Base-by-base conservation (phyloP, 2,113 vertebrate species). In the Aplodontia rufa region DNA sequence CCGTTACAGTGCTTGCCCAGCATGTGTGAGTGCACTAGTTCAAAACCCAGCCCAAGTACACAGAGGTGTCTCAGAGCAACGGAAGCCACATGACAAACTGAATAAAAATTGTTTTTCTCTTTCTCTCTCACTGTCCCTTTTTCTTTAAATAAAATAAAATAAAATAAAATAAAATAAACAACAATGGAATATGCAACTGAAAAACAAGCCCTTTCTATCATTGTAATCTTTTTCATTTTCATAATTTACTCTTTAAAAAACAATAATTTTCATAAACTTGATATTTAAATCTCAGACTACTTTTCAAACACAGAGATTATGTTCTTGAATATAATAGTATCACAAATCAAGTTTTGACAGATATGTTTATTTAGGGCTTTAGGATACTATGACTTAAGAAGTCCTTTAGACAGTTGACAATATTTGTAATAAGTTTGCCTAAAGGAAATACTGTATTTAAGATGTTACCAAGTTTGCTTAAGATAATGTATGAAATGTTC, bases 401-500 rank as follows among this genome's bases (percentile, higher is more conserved):
- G 17, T 62, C 4, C 71, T 79, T 96, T 91, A 79, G 6, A 87
- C 11, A 64, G 28, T 60, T 93, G 81, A 96, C 14, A 90, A 68
- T 94, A 89, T 14, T 95, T 97, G 11, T 92, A 45, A 37, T 69
- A 94, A 19, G 80, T 71, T 84, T 75, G 88, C 32, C 32, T 81
- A 30, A 93, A 94, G 24, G 20, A 89, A 93, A 83, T 79, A 68
- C 45, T 60, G 32, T 93, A 53, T 3, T 87, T 66, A 74, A 83
- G 32, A 16, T 79, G 10, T 89, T 72, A 51, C 0, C 35, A 93
- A 86, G 86, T 87, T 96, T 96, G 49, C n/a, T 51, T 92, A 64
- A 69, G 96, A 91, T 4, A 13, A 97, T 93, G 53, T 45, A 69
- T 92, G 32, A 94, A 97, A 90, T 84, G 30, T 9, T 93, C 6